Evolutionary conservation across 2,888 invertebrate species (phyloP).

Genomic region (Calliphora vomitoria): DNA sequence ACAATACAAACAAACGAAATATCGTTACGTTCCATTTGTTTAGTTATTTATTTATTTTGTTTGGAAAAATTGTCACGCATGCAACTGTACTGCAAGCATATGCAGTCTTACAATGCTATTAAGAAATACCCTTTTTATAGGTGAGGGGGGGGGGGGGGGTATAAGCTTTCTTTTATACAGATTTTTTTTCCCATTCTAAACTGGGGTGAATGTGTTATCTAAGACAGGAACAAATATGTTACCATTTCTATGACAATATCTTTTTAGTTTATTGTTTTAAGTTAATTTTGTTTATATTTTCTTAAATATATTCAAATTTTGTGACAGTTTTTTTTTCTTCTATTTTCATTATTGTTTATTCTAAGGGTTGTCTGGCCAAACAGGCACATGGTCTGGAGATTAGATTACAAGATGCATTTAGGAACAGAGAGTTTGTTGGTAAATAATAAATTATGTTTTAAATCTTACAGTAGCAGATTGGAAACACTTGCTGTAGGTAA

Average conservation of each 20-base stretch:
- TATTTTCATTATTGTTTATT: background rate
- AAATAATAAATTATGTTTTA: slow-evolving; percentile 48
- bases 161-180: slow-evolving; percentile 38
- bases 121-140: slow-evolving; percentile 39
- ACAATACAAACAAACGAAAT: slow-evolving; percentile 28
- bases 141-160: background rate
- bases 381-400: slow-evolving; percentile 35
- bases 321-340: slow-evolving; percentile 49
- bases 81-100: slow-evolving; percentile 17
- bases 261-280: slow-evolving; percentile 34
- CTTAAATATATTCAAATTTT: slow-evolving; percentile 41
- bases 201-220: slow-evolving; percentile 12
- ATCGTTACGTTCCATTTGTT: slow-evolving; percentile 39
- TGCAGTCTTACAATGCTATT: slow-evolving; percentile 9
- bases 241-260: slow-evolving; percentile 26
- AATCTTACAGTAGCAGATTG: slow-evolving; percentile 68
- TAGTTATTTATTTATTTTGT: slow-evolving; percentile 50
- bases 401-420: slow-evolving; percentile 44
- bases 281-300: slow-evolving; percentile 42
- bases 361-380: slow-evolving; percentile 27
- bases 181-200: slow-evolving; percentile 1
- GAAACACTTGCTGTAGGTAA: slow-evolving; percentile 59
- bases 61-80: slow-evolving; percentile 63
- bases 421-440: background rate
- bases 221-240: slow-evolving; percentile 69